Base-by-base conservation (phyloP, 2,888 invertebrate genomes). In the Phyto melanocephala region DNA sequence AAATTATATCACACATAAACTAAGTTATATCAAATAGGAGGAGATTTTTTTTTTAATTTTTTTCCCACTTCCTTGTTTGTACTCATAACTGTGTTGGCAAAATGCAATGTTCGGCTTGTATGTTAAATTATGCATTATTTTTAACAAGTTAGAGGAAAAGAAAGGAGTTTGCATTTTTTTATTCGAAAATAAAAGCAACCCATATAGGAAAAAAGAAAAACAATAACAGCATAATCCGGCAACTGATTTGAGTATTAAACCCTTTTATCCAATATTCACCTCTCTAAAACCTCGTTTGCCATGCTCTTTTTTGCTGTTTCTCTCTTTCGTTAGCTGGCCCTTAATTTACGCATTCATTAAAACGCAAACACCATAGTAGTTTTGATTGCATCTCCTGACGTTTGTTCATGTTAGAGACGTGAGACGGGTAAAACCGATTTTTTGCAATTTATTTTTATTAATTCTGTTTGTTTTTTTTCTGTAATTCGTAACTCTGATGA, bases 261-360 rank as follows among this genome's bases (percentile, higher is more conserved):
- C 75, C 63, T 54, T 71, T 79, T 71, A 70, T 8, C 40, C 62
- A 74, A 65, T 70, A 74, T 75, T 52, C 17, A 65, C n/a, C 70
- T 45, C 65, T 52, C 24, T 17, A 56, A 63, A 63, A 45, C 37
- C 54, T 28, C 40, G 6, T 35, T 47, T 42, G 8, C 42, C 35
- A 33, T 33, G 28, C 56, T 58, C 52, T 58, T 13, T 13, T 28
- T 52, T 40, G n/a, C 37, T 60, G 0, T 67, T 33, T 40, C 52
- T 63, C 54, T 54, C 67, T 70, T 17, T 13, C 45, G 28, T 56
- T 71, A 65, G 52, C 68, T 71, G 65, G 67, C 75, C 67, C 82
- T 75, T 67, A 75, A 40, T 63, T 58, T 74, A 82, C 79, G 70
- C 79, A 79, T 82, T 63, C 62, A 77, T 77, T 74, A 68, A 79